Conservation (phyloP, 2,888 invertebrate genomes). For the Papilio elwesi region DNA sequence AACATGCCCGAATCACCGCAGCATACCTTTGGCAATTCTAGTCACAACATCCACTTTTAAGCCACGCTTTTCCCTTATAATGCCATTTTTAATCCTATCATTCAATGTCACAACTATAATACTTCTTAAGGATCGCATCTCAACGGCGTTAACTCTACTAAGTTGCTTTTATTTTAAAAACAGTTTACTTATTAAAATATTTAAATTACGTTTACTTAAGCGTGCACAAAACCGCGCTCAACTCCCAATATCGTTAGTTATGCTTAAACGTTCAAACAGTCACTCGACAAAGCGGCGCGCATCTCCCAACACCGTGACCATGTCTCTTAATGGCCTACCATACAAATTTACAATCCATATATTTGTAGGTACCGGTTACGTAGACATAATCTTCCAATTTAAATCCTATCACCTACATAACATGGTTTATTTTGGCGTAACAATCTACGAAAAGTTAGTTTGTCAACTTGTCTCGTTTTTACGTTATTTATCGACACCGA, state of each 20-base stretch:
- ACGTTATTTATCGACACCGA: constrained; percentile 26
- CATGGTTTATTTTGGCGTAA: neutral
- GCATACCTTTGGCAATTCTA: no score
- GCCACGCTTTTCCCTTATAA: no score
- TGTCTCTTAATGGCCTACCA: constrained; percentile 31
- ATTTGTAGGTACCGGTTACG: constrained; percentile 12
- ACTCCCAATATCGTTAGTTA: constrained; percentile 25
- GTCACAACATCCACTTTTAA: no score
- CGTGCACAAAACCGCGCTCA: constrained; percentile 16
- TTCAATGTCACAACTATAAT: no score
- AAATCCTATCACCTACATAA: neutral
- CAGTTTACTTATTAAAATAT: constrained; percentile 10
- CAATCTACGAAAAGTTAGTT: neutral
- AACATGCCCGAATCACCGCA: no score
- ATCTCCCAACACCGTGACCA: constrained; percentile 18
- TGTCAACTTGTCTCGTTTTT: constrained; percentile 26
- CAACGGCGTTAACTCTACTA: no score
- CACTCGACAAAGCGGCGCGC: constrained; percentile 28
- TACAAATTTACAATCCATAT: constrained; percentile 37
- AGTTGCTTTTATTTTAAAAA: constrained; percentile 1
- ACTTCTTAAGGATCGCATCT: no score
- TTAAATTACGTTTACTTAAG: neutral
- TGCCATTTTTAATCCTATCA: no score
- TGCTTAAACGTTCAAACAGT: constrained; percentile 26
- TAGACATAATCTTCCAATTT: neutral